Conservation (phyloP, 1,140 invertebrate species). For the Diachasmimorpha longicaudata region DNA sequence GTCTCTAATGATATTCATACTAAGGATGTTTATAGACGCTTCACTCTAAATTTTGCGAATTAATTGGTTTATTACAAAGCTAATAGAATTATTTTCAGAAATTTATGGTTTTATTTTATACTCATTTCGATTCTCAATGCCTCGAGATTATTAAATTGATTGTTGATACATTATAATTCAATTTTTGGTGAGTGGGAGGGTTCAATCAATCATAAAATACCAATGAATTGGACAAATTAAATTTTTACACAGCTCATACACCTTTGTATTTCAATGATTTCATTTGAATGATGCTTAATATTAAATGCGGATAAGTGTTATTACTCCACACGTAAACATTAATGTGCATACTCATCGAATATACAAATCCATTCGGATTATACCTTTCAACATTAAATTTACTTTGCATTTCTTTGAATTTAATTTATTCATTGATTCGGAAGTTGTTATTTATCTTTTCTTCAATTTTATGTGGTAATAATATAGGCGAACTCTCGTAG, state of each 20-base stretch:
- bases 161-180: neutral
- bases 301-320: constrained; percentile 42
- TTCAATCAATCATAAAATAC: constrained; percentile 19
- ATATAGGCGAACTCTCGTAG: constrained; percentile 56
- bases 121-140: neutral
- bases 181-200: constrained; percentile 14
- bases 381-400: constrained; percentile 17
- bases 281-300: neutral
- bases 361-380: constrained; percentile 46
- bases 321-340: constrained; percentile 49
- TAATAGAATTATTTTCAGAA: constrained; percentile 10
- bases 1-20: neutral
- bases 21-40: neutral
- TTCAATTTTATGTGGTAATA: constrained; percentile 39
- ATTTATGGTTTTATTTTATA: neutral
- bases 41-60: neutral
- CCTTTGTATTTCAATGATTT: constrained; percentile 24
- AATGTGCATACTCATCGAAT: constrained; percentile 50
- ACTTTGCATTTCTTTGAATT: constrained; percentile 3
- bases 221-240: constrained; percentile 38
- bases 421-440: constrained; percentile 4
- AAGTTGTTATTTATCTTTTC: neutral
- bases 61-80: neutral
- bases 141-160: neutral
- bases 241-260: constrained; percentile 41